Base-by-base conservation (phyloP, 2,113 vertebrate genomes). In the Gobius niger region DNA sequence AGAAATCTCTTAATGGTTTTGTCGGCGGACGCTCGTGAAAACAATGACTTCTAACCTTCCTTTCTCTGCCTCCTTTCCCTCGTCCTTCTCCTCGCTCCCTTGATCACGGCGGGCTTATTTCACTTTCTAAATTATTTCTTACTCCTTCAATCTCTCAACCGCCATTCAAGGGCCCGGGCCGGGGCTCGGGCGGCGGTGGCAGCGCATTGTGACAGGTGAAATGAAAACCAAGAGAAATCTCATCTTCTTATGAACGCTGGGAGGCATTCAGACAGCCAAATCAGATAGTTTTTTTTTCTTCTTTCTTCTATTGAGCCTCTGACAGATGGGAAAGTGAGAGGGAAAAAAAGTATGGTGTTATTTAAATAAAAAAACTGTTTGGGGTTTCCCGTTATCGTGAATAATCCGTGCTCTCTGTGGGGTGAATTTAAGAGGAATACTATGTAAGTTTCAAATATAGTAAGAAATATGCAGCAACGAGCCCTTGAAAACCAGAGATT, bases 171-270 rank as follows among this genome's bases (percentile, higher is more conserved):
- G 80, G 80, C 72, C 70, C 78, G 44, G 52, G 81, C 83, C 56
- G 56, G 63, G 78, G 81, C 85, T 83, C 49, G 82, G 73, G 51
- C 16, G 78, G 81, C 80, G 65, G 50, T n/a, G 11, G 73, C 78
- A 56, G 12, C 50, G 60, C 87, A 90, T 91, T 92, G 88, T 91
- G 90, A 92, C 82, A 86, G 85, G 80, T 89, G 82, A 91, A 92
- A 93, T 92, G 88, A 92, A 93, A 92, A 85, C 82, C 72, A 67
- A 87, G 69, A 90, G 89, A 89, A 90, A 92, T 91, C 89, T 92
- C 89, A 91, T 92, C 88, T 92, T 90, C 85, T 85, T 88, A 88
- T 90, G 87, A 90, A 89, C 78, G 85, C 86, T 88, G 62, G 50
- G 56, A 88, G 86, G 84, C 90, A 87, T 89, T 90, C 84, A 88